phyloP scores from a whole-genome alignment of 2,113 vertebrate species.

The Pangasianodon gigas region DNA sequence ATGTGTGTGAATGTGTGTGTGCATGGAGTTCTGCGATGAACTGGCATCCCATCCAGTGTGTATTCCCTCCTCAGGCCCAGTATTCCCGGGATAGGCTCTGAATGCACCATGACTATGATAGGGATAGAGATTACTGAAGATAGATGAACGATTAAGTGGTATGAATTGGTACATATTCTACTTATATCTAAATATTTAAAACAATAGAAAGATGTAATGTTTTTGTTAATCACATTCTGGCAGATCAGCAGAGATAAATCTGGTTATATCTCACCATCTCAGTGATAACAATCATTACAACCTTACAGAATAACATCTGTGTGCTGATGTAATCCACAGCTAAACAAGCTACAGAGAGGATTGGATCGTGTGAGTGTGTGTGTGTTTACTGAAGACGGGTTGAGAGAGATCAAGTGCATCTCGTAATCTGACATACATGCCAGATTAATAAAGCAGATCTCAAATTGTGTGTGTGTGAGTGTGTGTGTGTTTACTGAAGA shows the following conservation, averaged over 20 bases:
- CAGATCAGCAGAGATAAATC: not conserved
- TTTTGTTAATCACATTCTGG: not conserved
- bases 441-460: constrained; percentile 72
- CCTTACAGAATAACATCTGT: constrained; percentile 15
- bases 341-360: constrained; percentile 16
- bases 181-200: not conserved
- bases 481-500: constrained; percentile 26
- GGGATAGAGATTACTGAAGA: not conserved
- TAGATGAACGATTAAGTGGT: not conserved
- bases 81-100: not conserved
- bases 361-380: constrained; percentile 36
- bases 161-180: not conserved
- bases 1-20: too few species aligned
- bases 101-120: not conserved
- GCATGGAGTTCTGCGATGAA: not conserved
- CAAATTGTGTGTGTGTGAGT: constrained; percentile 48
- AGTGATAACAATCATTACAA: not conserved
- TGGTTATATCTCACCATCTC: not conserved
- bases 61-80: not conserved
- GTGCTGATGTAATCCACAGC: constrained; percentile 10
- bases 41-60: not conserved
- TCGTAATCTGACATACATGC: constrained; percentile 66
- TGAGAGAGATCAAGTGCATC: constrained; percentile 30
- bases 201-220: not conserved
- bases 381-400: constrained; percentile 37